Base-by-base conservation (phyloP, 1,140 invertebrate genomes). In the Aphidius ervi region DNA sequence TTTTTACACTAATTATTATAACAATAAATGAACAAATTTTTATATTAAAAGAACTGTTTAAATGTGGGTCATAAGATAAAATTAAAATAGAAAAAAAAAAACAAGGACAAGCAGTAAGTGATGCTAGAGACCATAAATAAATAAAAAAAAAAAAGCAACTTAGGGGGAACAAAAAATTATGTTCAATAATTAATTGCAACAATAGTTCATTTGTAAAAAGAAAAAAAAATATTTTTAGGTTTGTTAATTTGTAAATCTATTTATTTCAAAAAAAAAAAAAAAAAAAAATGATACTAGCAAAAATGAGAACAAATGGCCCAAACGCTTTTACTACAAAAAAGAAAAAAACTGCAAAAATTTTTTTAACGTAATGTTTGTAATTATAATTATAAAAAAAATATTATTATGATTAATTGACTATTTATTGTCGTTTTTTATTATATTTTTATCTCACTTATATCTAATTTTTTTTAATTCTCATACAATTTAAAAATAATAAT, bases 311-410 rank as follows among this genome's bases (percentile, higher is more conserved):
- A 8, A 43, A 39, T 48, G 56, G 56, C 45, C 45, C 23, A 40
- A 60, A 61, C 57, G 63, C 59, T 61, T 64, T 57, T 64, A 60
- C 57, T 64, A 61, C 46, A 50, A 61, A 45, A 40, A 57, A 40
- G 46, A 52, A 63, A 59, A 46, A 47, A 63, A 63, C 58, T 59
- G 54, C 47, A 48, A 48, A 48, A 20, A 48, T 20, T 20, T 48
- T 20, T 23, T 48, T 60, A 63, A 56, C 60, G 58, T 65, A 59
- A 58, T 62, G 57, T 59, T 62, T 59, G 50, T 65, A 50, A 59
- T 65, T 62, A 62, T 59, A 47, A 65, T 64, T 40, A 65, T 59
- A 31, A 54, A 62, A 62, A 53, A 59, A 43, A 43, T 52, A 43
- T 61, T 61, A 61, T 47, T 49, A 49, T 52, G 58, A 61, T 58